These are phyloP conservation scores for Oreohelix idahoensis DNA, from an alignment of 1,140 invertebrate genomes.

Conservation along the genomic window DNA sequence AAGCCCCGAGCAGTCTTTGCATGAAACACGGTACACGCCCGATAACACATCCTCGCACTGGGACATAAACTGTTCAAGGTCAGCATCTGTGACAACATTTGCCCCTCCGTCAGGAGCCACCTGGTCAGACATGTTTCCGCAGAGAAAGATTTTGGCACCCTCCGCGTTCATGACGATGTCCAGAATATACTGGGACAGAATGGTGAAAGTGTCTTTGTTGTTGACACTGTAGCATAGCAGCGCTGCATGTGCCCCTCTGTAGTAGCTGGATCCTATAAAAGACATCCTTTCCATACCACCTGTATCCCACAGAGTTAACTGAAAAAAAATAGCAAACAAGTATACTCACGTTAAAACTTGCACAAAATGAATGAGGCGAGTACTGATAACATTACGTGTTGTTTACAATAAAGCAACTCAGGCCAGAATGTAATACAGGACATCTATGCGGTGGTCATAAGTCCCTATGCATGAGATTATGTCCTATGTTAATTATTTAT, in stretches of 20 bases:
- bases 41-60: conserved; percentile 93
- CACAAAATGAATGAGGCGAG: too few relatives aligned
- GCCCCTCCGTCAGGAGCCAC: conserved; percentile 34
- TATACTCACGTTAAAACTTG: too few relatives aligned
- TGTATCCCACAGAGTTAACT: conserved; percentile 71
- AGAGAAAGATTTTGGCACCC: conserved; percentile 67
- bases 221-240: conserved; percentile 80
- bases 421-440: too few relatives aligned
- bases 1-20: conserved; percentile 88
- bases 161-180: conserved; percentile 70
- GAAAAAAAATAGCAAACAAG: neutral
- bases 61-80: conserved; percentile 93
- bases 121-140: conserved; percentile 64
- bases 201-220: conserved; percentile 78
- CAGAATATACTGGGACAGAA: conserved; percentile 68
- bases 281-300: conserved; percentile 71
- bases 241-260: conserved; percentile 67
- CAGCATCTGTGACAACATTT: conserved; percentile 84
- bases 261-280: conserved; percentile 69
- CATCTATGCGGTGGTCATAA: too few relatives aligned
- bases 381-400: too few relatives aligned
- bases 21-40: conserved; percentile 91
- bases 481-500: too few relatives aligned
- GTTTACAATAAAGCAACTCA: too few relatives aligned
- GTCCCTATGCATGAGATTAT: too few relatives aligned